Conservation (phyloP, 2,113 vertebrate genomes). For the Antechinus flavipes region DNA sequence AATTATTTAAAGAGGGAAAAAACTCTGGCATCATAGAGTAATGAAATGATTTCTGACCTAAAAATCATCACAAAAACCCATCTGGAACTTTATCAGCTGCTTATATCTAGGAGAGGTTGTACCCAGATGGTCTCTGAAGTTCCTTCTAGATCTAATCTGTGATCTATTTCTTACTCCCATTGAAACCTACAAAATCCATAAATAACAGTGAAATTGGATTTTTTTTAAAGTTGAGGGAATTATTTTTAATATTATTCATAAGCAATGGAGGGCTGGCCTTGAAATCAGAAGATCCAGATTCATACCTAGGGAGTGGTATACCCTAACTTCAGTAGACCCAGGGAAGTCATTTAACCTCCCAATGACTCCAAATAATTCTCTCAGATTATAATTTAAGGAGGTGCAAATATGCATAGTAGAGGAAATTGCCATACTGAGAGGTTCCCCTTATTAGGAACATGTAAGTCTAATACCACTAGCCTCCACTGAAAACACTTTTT, state of each 20-base stretch:
- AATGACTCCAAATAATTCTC: background rate
- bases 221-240: constrained; percentile 10
- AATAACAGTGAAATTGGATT: constrained; percentile 26
- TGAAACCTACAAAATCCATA: constrained; percentile 28
- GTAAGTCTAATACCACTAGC: background rate
- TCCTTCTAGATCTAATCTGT: constrained; percentile 16
- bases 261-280: background rate
- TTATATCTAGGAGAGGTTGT: background rate
- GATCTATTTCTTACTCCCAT: background rate
- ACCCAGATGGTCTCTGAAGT: background rate
- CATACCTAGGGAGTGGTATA: background rate
- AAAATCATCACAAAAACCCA: constrained; percentile 3
- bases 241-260: background rate
- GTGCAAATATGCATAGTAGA: background rate
- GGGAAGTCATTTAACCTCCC: background rate
- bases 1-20: constrained; percentile 41
- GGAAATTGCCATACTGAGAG: background rate
- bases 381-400: background rate
- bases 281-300: background rate
- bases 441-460: background rate
- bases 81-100: background rate
- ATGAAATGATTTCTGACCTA: constrained; percentile 24
- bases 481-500: background rate
- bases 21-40: constrained; percentile 2
- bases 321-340: background rate